Evolutionary conservation across 2,888 invertebrate species (phyloP).

Genomic region (Pseudococcus viburni): DNA sequence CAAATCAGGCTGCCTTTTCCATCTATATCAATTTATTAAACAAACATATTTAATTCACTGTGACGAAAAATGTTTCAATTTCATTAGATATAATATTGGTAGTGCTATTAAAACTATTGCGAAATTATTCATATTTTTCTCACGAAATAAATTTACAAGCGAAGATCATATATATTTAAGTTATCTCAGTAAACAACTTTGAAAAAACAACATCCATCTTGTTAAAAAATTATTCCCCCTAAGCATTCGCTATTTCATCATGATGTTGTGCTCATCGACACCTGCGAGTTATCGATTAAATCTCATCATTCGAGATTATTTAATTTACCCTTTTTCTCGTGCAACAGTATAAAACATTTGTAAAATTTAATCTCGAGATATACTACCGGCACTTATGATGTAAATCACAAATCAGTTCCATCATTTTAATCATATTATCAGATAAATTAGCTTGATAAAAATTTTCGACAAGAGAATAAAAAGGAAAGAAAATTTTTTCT

Average conservation of each 20-base stretch:
- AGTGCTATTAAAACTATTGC: background rate
- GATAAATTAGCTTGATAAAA: background rate
- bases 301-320: background rate
- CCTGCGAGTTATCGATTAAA: background rate
- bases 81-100: background rate
- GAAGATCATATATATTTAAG: background rate
- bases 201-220: background rate
- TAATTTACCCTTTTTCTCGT: background rate
- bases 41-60: background rate
- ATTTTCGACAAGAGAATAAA: background rate
- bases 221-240: background rate
- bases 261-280: background rate
- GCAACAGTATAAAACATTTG: background rate
- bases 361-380: background rate
- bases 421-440: background rate
- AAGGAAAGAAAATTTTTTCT: background rate
- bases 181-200: background rate
- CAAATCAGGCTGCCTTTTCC: background rate
- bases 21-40: conserved; percentile 7
- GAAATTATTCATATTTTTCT: background rate
- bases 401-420: background rate
- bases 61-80: background rate
- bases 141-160: background rate
- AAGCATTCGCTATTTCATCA: background rate
- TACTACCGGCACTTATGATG: background rate